Evolutionary conservation across 2,888 invertebrate species (phyloP), one percentile per base, ranked within the genome.

Genomic region (Bibio marci): DNA sequence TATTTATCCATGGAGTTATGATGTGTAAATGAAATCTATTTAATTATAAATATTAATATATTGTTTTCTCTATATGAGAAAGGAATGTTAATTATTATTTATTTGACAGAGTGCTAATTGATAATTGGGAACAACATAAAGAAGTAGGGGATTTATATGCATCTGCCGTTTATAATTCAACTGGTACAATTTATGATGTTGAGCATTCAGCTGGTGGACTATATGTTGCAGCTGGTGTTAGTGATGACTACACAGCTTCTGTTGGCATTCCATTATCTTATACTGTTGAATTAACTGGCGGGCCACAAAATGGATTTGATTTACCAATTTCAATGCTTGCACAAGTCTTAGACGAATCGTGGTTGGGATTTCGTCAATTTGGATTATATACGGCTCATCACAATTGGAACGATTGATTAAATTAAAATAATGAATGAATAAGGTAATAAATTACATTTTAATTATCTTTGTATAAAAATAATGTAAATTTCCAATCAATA

Each of bases 1-100:
- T 19, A 52, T 80, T 2, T 77, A 78, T 50, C 73, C 77, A 0
- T 80, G 76, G 75, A 77, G 76, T 2, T 76, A 69, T 33, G 53
- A 56, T 3, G 52, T 68, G 30, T 71, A 71, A 42, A n/a, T n/a
- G 1, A 45, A 38, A 63, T 61, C 5, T 54, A 63, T 0, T 56
- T 56, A n/a, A 13, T 10, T 10, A 37, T 58, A 73, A 12, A n/a
- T n/a, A n/a, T n/a, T n/a, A n/a, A n/a, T n/a, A n/a, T n/a, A n/a
- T n/a, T n/a, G n/a, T n/a, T n/a, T n/a, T n/a, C n/a, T n/a, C n/a
- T n/a, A n/a, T n/a, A n/a, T n/a, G n/a, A n/a, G n/a, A n/a, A n/a
- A n/a, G n/a, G n/a, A n/a, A n/a, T n/a, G n/a, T n/a, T n/a, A n/a
- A n/a, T n/a, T n/a, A n/a, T n/a, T n/a, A n/a, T n/a, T n/a, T n/a